phyloP scores from a whole-genome alignment of 2,888 invertebrate genomes.

The Capitulum mitella region DNA sequence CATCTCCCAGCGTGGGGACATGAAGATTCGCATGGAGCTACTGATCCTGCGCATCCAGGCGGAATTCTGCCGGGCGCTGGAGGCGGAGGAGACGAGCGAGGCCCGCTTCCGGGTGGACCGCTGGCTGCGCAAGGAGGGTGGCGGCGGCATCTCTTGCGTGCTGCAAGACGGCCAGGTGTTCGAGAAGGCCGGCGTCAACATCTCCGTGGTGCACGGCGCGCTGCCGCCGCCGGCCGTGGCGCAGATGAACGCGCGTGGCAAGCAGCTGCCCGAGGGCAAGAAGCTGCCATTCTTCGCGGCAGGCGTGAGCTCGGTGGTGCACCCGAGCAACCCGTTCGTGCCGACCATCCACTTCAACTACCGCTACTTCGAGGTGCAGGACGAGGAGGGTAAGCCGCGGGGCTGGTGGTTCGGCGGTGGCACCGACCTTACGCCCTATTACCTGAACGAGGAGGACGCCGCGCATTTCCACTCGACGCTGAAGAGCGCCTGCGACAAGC shows the following conservation, averaged over 20 bases:
- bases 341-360: constrained; percentile 98
- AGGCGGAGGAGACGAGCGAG: constrained; percentile 60
- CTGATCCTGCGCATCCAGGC: constrained; percentile 80
- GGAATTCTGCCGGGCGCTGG: constrained; percentile 77
- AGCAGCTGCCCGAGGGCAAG: constrained; percentile 41
- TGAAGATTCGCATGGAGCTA: constrained; percentile 83
- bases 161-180: constrained; percentile 84
- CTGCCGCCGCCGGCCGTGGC: constrained; percentile 33
- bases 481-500: constrained; percentile 79
- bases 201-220: constrained; percentile 80
- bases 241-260: constrained; percentile 38
- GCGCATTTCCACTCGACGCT: constrained; percentile 74
- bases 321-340: constrained; percentile 90
- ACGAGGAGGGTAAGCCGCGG: constrained; percentile 55
- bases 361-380: constrained; percentile 83
- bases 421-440: constrained; percentile 91
- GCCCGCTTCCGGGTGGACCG: constrained; percentile 75
- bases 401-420: constrained; percentile 97
- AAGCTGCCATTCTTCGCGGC: constrained; percentile 82
- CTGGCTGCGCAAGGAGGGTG: constrained; percentile 78
- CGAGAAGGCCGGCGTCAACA: constrained; percentile 95
- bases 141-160: constrained; percentile 88
- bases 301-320: constrained; percentile 93
- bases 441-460: constrained; percentile 75
- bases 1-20: constrained; percentile 57